phyloP scores from a whole-genome alignment of 1,140 invertebrate genomes.

The Ctenoplectra terminalis region DNA sequence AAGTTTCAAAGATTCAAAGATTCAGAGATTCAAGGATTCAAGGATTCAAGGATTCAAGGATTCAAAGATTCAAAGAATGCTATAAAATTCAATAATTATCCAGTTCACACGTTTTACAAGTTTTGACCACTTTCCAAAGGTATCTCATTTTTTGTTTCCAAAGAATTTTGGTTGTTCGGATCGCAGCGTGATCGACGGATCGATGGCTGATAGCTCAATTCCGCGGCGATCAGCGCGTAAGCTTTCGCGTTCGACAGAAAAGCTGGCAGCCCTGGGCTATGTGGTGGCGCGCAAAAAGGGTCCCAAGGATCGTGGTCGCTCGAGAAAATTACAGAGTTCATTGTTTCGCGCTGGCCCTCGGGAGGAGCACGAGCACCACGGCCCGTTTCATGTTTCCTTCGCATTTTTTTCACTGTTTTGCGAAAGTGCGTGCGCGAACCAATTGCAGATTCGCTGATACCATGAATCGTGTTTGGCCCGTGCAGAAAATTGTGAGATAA shows the following conservation, averaged over 20 bases:
- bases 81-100: too few relatives aligned
- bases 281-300: conserved; percentile 66
- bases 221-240: conserved; percentile 47
- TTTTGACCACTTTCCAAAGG: too few relatives aligned
- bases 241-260: conserved; percentile 45
- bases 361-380: conserved; percentile 27
- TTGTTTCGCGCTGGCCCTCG: conserved; percentile 64
- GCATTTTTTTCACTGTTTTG: conserved; percentile 40
- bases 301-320: conserved; percentile 59
- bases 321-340: conserved; percentile 71
- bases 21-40: too few relatives aligned
- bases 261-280: conserved; percentile 64
- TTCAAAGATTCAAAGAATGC: too few relatives aligned
- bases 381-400: conserved; percentile 49
- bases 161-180: not conserved
- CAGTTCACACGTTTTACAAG: too few relatives aligned
- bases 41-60: too few relatives aligned
- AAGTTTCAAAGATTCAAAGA: too few relatives aligned
- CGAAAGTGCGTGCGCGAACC: conserved; percentile 44
- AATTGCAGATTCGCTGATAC: conserved; percentile 51
- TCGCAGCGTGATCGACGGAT: not conserved
- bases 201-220: conserved; percentile 63
- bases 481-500: not conserved
- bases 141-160: too few relatives aligned
- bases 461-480: conserved; percentile 16